Evolutionary conservation across 1,140 invertebrate genomes (phyloP).

Genomic region (Lasioglossum albipes): DNA sequence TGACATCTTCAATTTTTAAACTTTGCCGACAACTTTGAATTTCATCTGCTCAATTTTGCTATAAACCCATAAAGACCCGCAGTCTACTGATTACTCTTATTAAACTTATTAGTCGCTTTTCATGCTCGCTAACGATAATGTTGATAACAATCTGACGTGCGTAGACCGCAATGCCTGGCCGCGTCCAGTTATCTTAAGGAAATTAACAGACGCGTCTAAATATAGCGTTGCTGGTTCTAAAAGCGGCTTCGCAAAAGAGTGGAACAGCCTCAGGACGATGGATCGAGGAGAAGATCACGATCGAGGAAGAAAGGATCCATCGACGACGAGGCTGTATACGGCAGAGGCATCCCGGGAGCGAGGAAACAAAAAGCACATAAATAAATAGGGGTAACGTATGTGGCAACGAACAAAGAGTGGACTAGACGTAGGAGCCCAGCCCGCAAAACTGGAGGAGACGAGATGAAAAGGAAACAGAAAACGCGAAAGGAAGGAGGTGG

Average conservation of each 20-base stretch:
- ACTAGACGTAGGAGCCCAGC: background rate
- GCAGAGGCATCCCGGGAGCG: constrained; percentile 9
- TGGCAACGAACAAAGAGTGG: constrained; percentile 29
- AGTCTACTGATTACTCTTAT: too few species aligned
- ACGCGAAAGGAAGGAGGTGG: background rate
- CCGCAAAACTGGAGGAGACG: constrained; percentile 1
- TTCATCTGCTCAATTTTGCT: too few species aligned
- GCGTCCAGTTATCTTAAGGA: background rate
- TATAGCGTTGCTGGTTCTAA: background rate
- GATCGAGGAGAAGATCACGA: background rate
- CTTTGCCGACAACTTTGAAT: too few species aligned
- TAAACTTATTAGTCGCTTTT: too few species aligned
- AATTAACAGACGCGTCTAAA: background rate
- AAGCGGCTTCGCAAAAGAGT: background rate
- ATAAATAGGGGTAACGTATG: constrained; percentile 21
- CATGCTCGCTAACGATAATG: too few species aligned
- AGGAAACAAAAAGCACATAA: constrained; percentile 41
- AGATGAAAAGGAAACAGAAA: background rate
- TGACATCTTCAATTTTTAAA: too few species aligned
- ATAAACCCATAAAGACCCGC: too few species aligned
- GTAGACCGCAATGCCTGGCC: too few species aligned
- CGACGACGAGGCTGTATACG: too few species aligned
- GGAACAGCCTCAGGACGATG: background rate
- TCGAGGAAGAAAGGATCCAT: background rate
- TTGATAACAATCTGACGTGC: too few species aligned